Conservation (phyloP, 2,888 invertebrate genomes). For the Boloria euphrosyne region DNA sequence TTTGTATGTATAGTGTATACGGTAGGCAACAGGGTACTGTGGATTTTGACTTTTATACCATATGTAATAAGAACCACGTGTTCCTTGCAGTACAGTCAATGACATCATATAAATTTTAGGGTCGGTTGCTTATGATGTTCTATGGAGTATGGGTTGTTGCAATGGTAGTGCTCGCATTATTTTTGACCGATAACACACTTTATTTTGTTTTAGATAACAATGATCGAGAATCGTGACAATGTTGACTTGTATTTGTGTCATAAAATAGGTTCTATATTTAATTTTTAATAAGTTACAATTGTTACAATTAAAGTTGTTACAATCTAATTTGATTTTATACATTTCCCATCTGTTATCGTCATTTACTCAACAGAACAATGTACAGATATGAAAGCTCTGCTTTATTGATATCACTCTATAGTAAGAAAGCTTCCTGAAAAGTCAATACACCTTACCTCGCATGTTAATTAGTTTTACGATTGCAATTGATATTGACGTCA, state of each 20-base stretch:
- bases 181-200: slow-evolving; percentile 8
- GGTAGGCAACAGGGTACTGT: slow-evolving; percentile 12
- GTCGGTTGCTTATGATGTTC: slow-evolving; percentile 34
- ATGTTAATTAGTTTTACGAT: slow-evolving; percentile 22
- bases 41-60: slow-evolving; percentile 18
- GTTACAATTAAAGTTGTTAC: too few species aligned
- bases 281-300: too few species aligned
- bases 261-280: too few species aligned
- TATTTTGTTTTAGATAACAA: neutral
- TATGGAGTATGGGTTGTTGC: slow-evolving; percentile 23
- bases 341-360: too few species aligned
- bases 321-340: too few species aligned
- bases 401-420: too few species aligned
- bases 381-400: too few species aligned
- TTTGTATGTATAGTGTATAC: slow-evolving; percentile 33
- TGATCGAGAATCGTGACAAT: too few species aligned
- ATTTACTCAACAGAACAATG: too few species aligned
- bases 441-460: slow-evolving; percentile 14
- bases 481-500: slow-evolving; percentile 25
- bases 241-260: too few species aligned
- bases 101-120: slow-evolving; percentile 39
- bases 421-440: neutral
- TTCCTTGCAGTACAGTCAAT: slow-evolving; percentile 33
- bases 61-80: slow-evolving; percentile 9
- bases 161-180: slow-evolving; percentile 22